Conservation (phyloP, 2,888 invertebrate genomes). For the Drosophila greeni region DNA sequence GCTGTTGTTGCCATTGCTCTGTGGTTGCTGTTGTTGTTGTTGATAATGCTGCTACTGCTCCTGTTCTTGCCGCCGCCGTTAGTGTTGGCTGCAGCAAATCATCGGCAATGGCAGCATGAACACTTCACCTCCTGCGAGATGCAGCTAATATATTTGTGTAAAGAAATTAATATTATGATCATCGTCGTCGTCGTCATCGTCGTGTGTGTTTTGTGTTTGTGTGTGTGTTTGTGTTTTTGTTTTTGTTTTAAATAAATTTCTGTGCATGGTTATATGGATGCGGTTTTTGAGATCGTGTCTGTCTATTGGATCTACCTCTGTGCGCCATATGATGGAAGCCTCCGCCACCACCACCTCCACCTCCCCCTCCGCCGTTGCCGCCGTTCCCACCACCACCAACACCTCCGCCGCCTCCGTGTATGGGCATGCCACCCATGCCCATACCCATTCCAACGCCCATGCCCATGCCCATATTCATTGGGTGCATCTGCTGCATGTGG, state of each 20-base stretch:
- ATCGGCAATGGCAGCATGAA: constrained; percentile 69
- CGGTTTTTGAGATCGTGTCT: constrained; percentile 79
- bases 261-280: constrained; percentile 79
- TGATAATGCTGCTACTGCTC: not conserved
- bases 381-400: constrained; percentile 1
- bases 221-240: not conserved
- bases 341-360: constrained; percentile 41
- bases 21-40: constrained; percentile 18
- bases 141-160: constrained; percentile 69
- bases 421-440: constrained; percentile 44
- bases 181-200: not conserved
- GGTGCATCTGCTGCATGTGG: constrained; percentile 66
- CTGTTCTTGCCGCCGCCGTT: constrained; percentile 22
- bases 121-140: constrained; percentile 70
- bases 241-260: constrained; percentile 75
- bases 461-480: constrained; percentile 51
- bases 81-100: constrained; percentile 39
- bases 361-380: constrained; percentile 27
- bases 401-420: constrained; percentile 21
- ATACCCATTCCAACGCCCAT: constrained; percentile 43
- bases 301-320: constrained; percentile 79
- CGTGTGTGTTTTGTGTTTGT: not conserved
- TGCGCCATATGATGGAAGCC: constrained; percentile 77
- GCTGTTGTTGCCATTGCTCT: constrained; percentile 17
- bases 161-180: constrained; percentile 62